Evolutionary conservation across 2,888 invertebrate species (phyloP), one percentile per base, ranked within the genome.

Genomic region (Brenthis ino): DNA sequence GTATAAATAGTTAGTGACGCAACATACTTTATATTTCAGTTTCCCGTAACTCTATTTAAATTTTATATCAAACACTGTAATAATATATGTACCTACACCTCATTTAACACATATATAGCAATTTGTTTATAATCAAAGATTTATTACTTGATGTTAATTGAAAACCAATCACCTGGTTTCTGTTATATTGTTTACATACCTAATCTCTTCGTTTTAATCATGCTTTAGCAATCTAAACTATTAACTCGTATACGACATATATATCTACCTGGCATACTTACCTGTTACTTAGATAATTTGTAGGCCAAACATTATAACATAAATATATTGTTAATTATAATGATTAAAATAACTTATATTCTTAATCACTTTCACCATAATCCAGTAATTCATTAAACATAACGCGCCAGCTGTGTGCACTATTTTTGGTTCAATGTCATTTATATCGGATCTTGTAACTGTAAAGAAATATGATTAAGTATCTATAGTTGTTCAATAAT

Each of bases 1-100:
- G 37, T 43, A 85, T 88, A 85, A 88, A 87, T 86, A 86, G 87
- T 87, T 83, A 85, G 88, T 90, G 88, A 89, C 88, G 86, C 88
- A 89, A 89, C 87, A 84, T 16, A 20, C 14, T 63, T 63, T 11
- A 24, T 14, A 37, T 43, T 53, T 1, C 51, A 6, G 5, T 43
- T 53, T 54, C 20, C 16, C 37, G 4, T 43, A 24, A 3, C 48
- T 50, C 20, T 63, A 20, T 63, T 37, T 51, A 12, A 33, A 33
- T 37, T 37, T 13, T 43, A 16, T 6, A 33, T 16, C 2, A 28
- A n/a, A 50, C 14, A n/a, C 33, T 8, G 16, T 43, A 43, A 43
- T 43, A 43, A 54, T 57, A 13, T 16, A 50, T 6, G 28, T 24
- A 24, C n/a, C n/a, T n/a, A n/a, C 4, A n/a, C n/a, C 11, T 50